phyloP scores from a whole-genome alignment of 2,888 invertebrate genomes.

The Leptopterna dolabrata region DNA sequence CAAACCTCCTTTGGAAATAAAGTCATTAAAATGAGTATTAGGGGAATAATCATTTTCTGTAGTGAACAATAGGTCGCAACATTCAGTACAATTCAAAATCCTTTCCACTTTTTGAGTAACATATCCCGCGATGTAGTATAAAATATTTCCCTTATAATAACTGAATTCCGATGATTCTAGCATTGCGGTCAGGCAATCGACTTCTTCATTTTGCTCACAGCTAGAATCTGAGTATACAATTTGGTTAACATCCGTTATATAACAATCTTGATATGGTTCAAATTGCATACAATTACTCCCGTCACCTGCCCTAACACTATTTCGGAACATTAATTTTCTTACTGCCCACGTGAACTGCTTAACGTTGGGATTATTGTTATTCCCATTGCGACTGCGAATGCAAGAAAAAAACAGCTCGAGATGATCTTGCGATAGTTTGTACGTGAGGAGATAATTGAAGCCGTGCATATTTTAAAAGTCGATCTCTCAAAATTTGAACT shows the following conservation, averaged over 20 bases:
- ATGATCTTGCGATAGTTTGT: slow-evolving; percentile 13
- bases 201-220: neutral
- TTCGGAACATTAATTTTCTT: slow-evolving; percentile 8
- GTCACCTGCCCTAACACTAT: neutral
- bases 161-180: neutral
- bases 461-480: neutral
- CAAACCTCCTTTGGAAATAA: neutral
- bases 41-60: neutral
- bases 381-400: neutral
- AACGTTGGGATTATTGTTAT: slow-evolving; percentile 8
- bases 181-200: neutral
- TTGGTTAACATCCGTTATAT: neutral
- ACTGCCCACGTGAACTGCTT: slow-evolving; percentile 12
- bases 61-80: neutral
- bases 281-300: neutral
- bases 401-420: slow-evolving; percentile 15
- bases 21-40: neutral
- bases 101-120: neutral
- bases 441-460: slow-evolving; percentile 1
- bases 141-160: neutral
- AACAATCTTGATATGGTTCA: neutral
- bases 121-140: neutral
- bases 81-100: neutral
- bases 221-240: neutral
- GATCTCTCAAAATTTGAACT: neutral